phyloP scores from a whole-genome alignment of 2,113 vertebrate species.

The Solenodon paradoxus region DNA sequence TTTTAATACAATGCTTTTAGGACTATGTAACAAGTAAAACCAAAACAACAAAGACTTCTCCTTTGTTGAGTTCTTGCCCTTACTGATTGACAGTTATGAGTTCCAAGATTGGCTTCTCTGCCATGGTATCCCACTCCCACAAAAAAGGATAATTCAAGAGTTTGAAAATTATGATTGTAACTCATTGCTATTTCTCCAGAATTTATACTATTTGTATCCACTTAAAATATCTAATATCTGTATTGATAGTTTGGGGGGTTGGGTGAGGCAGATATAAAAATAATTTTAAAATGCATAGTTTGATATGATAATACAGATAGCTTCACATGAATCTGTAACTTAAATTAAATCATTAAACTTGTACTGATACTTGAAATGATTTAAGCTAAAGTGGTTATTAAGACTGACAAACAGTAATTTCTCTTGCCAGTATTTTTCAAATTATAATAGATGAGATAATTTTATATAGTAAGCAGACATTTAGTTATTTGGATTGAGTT shows the following conservation, averaged over 20 bases:
- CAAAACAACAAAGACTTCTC: not conserved
- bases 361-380: not conserved
- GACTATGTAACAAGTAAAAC: not conserved
- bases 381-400: not conserved
- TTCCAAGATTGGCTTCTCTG: not conserved
- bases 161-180: not conserved
- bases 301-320: not conserved
- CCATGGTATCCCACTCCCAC: rapidly evolving
- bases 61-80: not conserved
- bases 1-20: not conserved
- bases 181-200: not conserved
- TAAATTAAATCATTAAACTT: not conserved
- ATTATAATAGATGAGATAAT: not conserved
- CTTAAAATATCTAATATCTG: not conserved
- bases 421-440: not conserved
- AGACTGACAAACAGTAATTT: not conserved
- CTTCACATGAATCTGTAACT: not conserved
- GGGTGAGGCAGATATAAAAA: not conserved
- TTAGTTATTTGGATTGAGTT: not conserved
- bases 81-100: not conserved
- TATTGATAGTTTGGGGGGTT: not conserved
- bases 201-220: not conserved
- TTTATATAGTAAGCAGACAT: not conserved
- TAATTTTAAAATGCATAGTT: not conserved
- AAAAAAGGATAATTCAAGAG: not conserved